Evolutionary conservation across 2,888 invertebrate species (phyloP).

Genomic region (Pollenia labialis): DNA sequence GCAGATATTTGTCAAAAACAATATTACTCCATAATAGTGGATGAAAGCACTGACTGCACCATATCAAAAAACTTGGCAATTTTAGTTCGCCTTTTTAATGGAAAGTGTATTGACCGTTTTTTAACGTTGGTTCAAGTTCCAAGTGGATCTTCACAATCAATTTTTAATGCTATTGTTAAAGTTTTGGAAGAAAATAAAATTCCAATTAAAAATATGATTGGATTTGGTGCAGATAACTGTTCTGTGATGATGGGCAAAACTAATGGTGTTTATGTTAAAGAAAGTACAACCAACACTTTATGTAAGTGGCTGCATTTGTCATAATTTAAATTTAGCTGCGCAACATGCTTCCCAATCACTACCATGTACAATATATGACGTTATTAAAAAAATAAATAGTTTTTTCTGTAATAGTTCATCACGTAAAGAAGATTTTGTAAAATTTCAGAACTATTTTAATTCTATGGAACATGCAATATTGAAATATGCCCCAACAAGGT

Average conservation of each 20-base stretch:
- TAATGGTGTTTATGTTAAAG: too few species aligned
- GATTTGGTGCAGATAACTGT: not conserved
- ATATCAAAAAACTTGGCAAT: slow-evolving; percentile 1
- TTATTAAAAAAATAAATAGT: too few species aligned
- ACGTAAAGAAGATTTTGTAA: too few species aligned
- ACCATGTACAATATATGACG: too few species aligned
- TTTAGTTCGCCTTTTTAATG: not conserved
- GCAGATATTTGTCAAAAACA: not conserved
- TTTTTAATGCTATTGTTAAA: not conserved
- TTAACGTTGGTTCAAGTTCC: not conserved
- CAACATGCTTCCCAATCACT: too few species aligned
- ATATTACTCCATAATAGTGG: not conserved
- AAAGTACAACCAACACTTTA: too few species aligned
- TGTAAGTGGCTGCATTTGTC: too few species aligned
- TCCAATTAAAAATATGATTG: not conserved
- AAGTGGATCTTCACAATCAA: not conserved
- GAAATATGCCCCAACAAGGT: not conserved
- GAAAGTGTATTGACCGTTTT: not conserved
- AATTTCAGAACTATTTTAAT: too few species aligned
- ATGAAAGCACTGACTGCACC: not conserved
- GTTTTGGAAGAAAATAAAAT: not conserved
- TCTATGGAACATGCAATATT: too few species aligned
- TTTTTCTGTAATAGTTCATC: too few species aligned
- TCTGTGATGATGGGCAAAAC: not conserved
- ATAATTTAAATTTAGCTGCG: too few species aligned